Base-by-base conservation (phyloP, 2,888 invertebrate species). In the Erynnis tages region DNA sequence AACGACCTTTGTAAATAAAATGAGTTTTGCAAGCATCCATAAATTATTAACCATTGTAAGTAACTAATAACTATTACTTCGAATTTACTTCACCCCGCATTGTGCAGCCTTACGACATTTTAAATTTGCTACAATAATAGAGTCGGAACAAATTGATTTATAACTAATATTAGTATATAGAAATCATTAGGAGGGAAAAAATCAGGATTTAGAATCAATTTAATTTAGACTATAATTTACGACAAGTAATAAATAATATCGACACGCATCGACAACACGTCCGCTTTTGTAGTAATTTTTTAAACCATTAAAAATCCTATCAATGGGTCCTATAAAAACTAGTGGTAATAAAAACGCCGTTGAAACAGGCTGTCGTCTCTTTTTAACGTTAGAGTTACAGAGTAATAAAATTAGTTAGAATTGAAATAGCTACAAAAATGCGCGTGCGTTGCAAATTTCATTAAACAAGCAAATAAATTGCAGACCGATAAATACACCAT, bases 391-490 rank as follows among this genome's bases (percentile, higher is more conserved):
- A 59, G 54, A 50, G 49, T 50, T 55, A 61, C 54, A 59, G 59
- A 62, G 62, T 60, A 75, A 73, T 62, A 70, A 72, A 68, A 73
- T 75, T 59, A 66, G 71, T 72, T 73, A 68, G 58, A 67, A 69
- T 54, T 63, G 52, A 67, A 62, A 69, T 61, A 61, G 67, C 65
- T 68, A 71, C 72, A 73, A 75, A 78, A 75, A 74, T 71, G 74
- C 73, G 73, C 76, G 73, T 69, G 83, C 83, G 79, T 81, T 79
- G 84, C 87, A 83, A 87, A 88, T 88, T 88, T 82, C 78, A 82
- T 84, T 85, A 86, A 87, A 87, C 84, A 84, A 81, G 79, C 82
- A 82, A 85, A 84, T 88, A 87, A 85, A 87, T 88, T 82, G 85
- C 75, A 71, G 75, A 73, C 69, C 84, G 77, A 86, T 88, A 87